These are phyloP conservation scores for Grantiella picta DNA, from an alignment of 2,113 vertebrate genomes.

Conservation along the genomic window DNA sequence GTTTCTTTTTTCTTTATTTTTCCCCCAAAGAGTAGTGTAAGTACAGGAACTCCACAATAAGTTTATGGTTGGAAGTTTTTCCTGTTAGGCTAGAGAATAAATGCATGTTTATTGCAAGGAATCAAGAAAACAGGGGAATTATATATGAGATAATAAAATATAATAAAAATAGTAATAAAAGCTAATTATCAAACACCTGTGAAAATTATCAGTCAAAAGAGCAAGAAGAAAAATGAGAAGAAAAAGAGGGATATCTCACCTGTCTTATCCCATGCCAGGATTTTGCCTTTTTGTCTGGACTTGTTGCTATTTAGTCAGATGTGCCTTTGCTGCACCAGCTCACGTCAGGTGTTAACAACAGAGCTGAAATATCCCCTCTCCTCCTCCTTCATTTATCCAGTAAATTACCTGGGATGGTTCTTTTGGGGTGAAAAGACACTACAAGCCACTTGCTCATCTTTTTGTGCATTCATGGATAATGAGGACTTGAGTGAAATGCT, in stretches of 20 bases:
- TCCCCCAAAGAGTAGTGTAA: background rate
- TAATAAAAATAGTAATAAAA: background rate
- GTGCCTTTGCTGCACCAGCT: background rate
- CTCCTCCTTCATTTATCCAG: background rate
- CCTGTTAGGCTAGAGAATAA: background rate
- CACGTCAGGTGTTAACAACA: background rate
- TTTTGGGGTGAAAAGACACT: background rate
- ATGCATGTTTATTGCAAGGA: background rate
- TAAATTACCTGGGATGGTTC: background rate
- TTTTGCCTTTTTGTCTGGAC: background rate
- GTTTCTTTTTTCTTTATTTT: background rate
- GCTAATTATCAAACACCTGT: background rate
- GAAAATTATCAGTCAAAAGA: background rate
- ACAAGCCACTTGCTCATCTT: accelerated
- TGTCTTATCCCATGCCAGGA: background rate
- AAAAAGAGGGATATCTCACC: accelerated
- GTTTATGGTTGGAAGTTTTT: background rate
- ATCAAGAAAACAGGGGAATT: background rate
- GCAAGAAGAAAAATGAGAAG: background rate
- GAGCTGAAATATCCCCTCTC: background rate
- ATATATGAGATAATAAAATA: accelerated
- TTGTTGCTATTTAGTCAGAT: accelerated
- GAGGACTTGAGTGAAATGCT: background rate
- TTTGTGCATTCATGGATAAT: accelerated
- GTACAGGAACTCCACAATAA: background rate